Base-by-base conservation (phyloP, 2,888 invertebrate species). In the Caenorhabditis imperialis region DNA sequence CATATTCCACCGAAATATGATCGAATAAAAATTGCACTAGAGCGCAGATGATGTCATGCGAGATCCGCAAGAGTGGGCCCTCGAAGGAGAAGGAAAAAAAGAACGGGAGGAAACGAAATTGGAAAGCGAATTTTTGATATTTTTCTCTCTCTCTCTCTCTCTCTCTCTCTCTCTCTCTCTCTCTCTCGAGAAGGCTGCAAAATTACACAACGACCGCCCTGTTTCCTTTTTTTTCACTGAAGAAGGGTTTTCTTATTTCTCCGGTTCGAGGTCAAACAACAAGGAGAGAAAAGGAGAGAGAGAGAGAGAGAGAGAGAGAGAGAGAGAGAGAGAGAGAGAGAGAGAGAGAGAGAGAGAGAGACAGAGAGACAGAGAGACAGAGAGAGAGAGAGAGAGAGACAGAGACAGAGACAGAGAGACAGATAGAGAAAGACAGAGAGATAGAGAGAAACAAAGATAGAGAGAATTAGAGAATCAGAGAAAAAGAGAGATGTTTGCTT, bases 291-390 rank as follows among this genome's bases (percentile, higher is more conserved):
- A 22, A 40, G 5, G n/a, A 44, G 10, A 37, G 44, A 16, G 18
- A 30, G 33, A 7, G 16, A 30, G 20, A 54, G 25, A 22, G 37
- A 12, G 54, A 7, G 20, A 40, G 14, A 14, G 25, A 12, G 38
- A 22, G 27, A 40, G 16, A 55, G 44, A 44, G 25, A 58, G 25
- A 23, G 30, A 22, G 47, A 58, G 22, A 47, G n/a, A 3, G 25
- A 18, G 12, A 54, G 22, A 40, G 42, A 16, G 12, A 42, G 42
- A 23, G 27, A 20, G 14, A 30, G 87, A 20, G 88, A 81, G 40
- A 16, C 8, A 40, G 18, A n/a, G 40, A 16, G 16, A 40, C 3
- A 40, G 18, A 16, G 18, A 2, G 18, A 40, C 33, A 10, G 44
- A n/a, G 8, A 18, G 8, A 40, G 40, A n/a, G 40, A 18, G 40